Base-by-base conservation (phyloP, 2,797 vertebrate genomes). In the Pelodytes ibericus region DNA sequence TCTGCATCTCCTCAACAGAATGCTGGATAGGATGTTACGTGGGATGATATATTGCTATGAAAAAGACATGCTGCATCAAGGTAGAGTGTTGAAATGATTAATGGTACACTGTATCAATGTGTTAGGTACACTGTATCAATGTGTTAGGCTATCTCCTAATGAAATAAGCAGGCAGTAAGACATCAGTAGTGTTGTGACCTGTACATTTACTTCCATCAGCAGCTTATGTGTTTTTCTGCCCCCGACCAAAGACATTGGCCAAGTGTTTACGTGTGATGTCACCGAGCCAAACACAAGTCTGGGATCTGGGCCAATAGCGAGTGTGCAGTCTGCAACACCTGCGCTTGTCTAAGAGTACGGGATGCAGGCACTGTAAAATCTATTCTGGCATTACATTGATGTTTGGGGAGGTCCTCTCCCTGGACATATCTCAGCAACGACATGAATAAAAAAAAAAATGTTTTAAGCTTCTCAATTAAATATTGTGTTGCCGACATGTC, bases 351-450 rank as follows among this genome's bases (percentile, higher is more conserved):
- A 30, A 62, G 18, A 33, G 29, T 20, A 36, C 30, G 9, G 63
- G 36, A 65, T 9, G 22, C 24, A 26, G 27, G 24, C 18, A 47
- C 24, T 39, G 16, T 65, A 39, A 65, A 65, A 65, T 27, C 18
- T 49, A 22, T 27, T 18, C 47, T 65, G 63, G 24, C 63, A 47
- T 49, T 65, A 65, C 47, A 65, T 65, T 24, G 25, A 44, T 47
- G 63, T 10, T 26, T 26, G 18, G 36, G 63, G 39, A 65, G 63
- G 39, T 16, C 24, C 18, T 24, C n/a, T 64, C 33, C 15, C 7
- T 26, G 20, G 20, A 25, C 20, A n/a, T n/a, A 5, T 41, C 61
- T 41, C n/a, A 47, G 24, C 63, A 65, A 47, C 41, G 47, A n/a
- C n/a, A n/a, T n/a, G n/a, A n/a, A n/a, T n/a, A n/a, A n/a, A n/a